Conservation (phyloP, 2,888 invertebrate genomes). For the Chymomyza amoena region DNA sequence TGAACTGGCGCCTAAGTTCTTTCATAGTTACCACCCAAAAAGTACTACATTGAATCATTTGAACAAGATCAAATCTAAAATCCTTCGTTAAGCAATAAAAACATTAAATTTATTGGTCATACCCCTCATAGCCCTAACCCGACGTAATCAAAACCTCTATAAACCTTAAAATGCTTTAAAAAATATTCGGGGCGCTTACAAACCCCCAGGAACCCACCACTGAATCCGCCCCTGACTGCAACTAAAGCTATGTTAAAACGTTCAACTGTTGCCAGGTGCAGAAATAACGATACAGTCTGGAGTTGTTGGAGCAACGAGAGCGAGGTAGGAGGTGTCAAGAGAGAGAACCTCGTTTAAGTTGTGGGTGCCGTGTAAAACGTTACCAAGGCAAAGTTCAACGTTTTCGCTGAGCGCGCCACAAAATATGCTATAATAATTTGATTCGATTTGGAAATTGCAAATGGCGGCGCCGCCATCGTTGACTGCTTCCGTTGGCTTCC, state of each 20-base stretch:
- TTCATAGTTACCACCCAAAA: no score
- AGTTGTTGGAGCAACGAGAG: neutral
- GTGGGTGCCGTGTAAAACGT: conserved; percentile 42
- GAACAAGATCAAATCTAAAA: no score
- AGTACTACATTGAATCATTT: no score
- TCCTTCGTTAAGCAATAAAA: no score
- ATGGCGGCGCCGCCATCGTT: neutral
- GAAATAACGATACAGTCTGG: conserved; percentile 55
- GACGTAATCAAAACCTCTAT: no score
- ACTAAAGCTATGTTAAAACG: conserved; percentile 26
- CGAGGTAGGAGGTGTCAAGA: neutral
- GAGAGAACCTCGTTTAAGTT: conserved; percentile 21
- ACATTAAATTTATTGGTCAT: no score
- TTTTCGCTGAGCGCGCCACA: neutral
- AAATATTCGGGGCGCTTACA: no score
- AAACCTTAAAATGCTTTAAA: no score
- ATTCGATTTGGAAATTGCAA: conserved; percentile 29
- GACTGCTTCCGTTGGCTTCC: neutral
- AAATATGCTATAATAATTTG: conserved; percentile 21
- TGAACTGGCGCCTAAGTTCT: no score
- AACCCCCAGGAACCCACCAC: no score
- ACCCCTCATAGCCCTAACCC: no score
- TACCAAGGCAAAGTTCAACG: conserved; percentile 52
- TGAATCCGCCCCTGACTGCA: neutral
- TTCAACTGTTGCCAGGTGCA: conserved; percentile 56